A percentile compares a stretch with the other conserved stretches of the same genome.
Conservation (phyloP, 2,888 invertebrate species). For the Acleris literana region DNA sequence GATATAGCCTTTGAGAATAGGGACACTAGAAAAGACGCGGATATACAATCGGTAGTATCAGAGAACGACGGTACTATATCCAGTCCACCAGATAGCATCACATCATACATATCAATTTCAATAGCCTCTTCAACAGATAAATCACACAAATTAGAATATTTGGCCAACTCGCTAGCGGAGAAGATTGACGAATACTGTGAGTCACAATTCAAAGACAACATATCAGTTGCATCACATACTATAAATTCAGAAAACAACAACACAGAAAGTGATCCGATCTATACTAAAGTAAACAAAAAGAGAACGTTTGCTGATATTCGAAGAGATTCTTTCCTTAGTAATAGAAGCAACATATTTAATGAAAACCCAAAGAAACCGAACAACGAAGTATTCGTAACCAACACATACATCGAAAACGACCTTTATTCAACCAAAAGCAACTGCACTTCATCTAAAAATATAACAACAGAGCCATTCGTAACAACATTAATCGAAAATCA, state of each 20-base stretch:
- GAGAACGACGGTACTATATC: constrained; percentile 79
- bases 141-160: constrained; percentile 77
- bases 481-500: constrained; percentile 85
- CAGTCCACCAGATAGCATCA: constrained; percentile 77
- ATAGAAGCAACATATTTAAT: constrained; percentile 67
- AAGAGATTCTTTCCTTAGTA: constrained; percentile 64
- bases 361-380: constrained; percentile 61
- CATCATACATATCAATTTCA: constrained; percentile 80
- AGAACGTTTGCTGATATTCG: constrained; percentile 82
- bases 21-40: constrained; percentile 54
- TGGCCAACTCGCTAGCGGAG: constrained; percentile 79
- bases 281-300: constrained; percentile 77
- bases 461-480: constrained; percentile 78
- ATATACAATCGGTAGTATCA: constrained; percentile 68
- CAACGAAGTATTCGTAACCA: constrained; percentile 70
- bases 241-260: constrained; percentile 58
- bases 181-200: constrained; percentile 82
- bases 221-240: constrained; percentile 58
- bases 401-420: constrained; percentile 71
- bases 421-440: constrained; percentile 68
- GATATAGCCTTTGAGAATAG: constrained; percentile 39
- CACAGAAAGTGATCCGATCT: constrained; percentile 68
- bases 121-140: constrained; percentile 78
- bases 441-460: constrained; percentile 73
- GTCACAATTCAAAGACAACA: constrained; percentile 71